Evolutionary conservation across 2,888 invertebrate genomes (phyloP), one percentile per base, ranked within the genome.

Genomic region (Ormyrus thymus): DNA sequence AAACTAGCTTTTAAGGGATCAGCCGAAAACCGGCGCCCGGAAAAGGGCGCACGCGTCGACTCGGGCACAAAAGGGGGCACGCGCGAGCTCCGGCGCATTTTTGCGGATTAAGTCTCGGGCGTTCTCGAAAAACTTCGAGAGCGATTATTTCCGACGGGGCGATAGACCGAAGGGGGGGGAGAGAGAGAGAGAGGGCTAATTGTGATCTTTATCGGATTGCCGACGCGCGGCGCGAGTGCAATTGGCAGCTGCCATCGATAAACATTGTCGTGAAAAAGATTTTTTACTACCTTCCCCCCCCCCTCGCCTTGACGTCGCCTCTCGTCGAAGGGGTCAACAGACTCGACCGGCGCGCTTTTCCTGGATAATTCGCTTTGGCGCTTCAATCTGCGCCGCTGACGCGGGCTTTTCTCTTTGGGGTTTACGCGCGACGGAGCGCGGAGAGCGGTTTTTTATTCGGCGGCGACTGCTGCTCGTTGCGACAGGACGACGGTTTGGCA

Each of bases 1-100:
- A 86, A 87, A 86, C 84, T 86, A 84, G 86, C 86, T 86, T 88
- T 86, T 84, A 86, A 85, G 81, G 84, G 87, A 86, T 86, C 84
- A 83, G 75, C 29, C 29, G 29, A 29, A 4, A 29, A 29, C 29
- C 29, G 48, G 81, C 58, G 78, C 48, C 61, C 29, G 29, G 29
- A 29, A 71, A 81, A 79, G 82, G 80, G 72, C 53, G 45, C n/a
- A 45, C 7, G 7, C 66, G 56, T 6, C 10, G 59, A n/a, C 45
- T 29, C 65, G 50, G 58, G 74, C 4, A 71, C 69, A 77, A 71
- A 58, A 76, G 51, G 58, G 46, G 11, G 15, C 45, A 9, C 13
- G 13, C 43, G 45, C 56, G 56, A n/a, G n/a, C 65, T 29, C 29
- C 29, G 29, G 65, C 74, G 82, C 82, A 83, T 86, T 86, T 87